Evolutionary conservation across 2,888 invertebrate genomes (phyloP), one percentile per base, ranked within the genome.

Genomic region (Acronicta aceris): DNA sequence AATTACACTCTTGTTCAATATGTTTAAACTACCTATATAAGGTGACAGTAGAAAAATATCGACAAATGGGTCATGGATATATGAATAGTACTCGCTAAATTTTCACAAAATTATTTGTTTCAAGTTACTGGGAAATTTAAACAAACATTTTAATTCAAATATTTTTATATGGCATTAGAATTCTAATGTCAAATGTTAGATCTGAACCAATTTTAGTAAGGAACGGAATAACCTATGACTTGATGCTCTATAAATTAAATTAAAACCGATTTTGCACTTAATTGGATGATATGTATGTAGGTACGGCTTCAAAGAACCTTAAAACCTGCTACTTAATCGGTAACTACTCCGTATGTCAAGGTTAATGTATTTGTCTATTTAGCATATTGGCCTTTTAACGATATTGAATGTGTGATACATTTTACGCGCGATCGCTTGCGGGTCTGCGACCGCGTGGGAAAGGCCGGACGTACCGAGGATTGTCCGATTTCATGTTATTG

Each of bases 361-460:
- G 92, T 84, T 85, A 83, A 85, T 85, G 53, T 76, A 83, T 87
- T 85, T 75, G 81, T 80, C 80, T 83, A 82, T 84, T 90, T 89
- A 86, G 85, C 89, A 89, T 90, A 89, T 86, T 89, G 90, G 87
- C 89, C 87, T 90, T 89, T 86, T 85, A 86, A 83, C 76, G 83
- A 83, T 85, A 84, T 81, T 83, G 78, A 82, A 81, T 81, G 64
- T 79, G 63, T 71, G 71, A 64, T 74, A 72, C 74, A 74, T 79
- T 67, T 79, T 66, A 75, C 66, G 81, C 82, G 81, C 78, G 84
- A 86, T 58, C 80, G 83, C 70, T 70, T 71, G 79, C 78, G 79
- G 85, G 88, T 87, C 81, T 76, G 83, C 85, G 89, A 87, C 87
- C 86, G 88, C 91, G 91, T 92, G 92, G 88, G 92, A 92, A 90